Evolutionary conservation across 2,888 invertebrate genomes (phyloP).

Genomic region (Leptinotarsa peninsularis): DNA sequence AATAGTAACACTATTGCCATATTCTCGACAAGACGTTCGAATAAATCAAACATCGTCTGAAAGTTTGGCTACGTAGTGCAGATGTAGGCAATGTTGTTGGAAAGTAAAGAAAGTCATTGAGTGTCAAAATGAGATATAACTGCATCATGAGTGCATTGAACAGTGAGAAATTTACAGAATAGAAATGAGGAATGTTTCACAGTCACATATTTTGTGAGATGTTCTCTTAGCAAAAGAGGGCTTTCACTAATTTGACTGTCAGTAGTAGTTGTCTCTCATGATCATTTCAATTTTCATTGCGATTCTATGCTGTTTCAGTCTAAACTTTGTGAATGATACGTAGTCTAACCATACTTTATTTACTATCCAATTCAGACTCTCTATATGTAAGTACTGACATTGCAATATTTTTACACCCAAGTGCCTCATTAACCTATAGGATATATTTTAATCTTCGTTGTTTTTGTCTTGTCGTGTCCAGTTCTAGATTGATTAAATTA

Average conservation of each 20-base stretch:
- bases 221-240: too few species aligned
- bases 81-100: too few species aligned
- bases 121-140: too few species aligned
- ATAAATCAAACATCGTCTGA: neutral
- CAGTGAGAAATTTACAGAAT: too few species aligned
- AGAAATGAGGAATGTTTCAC: too few species aligned
- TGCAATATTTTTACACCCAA: slow-evolving; percentile 55
- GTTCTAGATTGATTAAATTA: slow-evolving; percentile 34
- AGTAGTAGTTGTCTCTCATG: neutral
- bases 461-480: slow-evolving; percentile 37
- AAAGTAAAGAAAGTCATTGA: too few species aligned
- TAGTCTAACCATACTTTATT: neutral
- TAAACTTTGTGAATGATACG: neutral
- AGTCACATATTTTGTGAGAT: too few species aligned
- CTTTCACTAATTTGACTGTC: too few species aligned
- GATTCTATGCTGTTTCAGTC: neutral
- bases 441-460: slow-evolving; percentile 36
- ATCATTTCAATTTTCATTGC: neutral
- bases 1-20: neutral
- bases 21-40: neutral
- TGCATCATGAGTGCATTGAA: too few species aligned
- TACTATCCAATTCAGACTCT: slow-evolving; percentile 12
- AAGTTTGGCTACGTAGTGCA: too few species aligned
- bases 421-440: slow-evolving; percentile 52
- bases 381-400: slow-evolving; percentile 51